Conservation (phyloP, 2,113 vertebrate species). For the Pteronura brasiliensis region DNA sequence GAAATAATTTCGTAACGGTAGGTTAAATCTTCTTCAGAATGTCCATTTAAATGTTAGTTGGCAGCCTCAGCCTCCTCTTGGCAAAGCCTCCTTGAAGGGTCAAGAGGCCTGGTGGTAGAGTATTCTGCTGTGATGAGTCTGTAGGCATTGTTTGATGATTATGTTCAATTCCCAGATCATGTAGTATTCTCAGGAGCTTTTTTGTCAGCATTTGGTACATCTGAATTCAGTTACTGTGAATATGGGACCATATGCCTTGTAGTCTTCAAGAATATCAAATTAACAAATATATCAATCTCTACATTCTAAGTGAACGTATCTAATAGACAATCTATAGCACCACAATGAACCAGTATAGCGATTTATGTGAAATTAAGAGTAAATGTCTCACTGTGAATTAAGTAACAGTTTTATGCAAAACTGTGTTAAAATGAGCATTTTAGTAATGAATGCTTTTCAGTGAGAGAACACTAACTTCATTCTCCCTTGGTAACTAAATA, state of each 20-base stretch:
- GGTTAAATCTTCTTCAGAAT: not conserved
- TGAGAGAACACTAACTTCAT: not conserved
- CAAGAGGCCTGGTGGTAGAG: accelerated
- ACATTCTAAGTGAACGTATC: not conserved
- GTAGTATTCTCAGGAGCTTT: not conserved
- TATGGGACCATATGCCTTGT: not conserved
- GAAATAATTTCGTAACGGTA: not conserved
- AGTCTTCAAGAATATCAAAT: constrained; percentile 37
- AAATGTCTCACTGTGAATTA: not conserved
- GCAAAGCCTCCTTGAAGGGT: not conserved
- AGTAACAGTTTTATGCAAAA: not conserved
- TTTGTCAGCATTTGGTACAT: not conserved
- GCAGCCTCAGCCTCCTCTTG: not conserved
- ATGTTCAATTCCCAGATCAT: constrained; percentile 30
- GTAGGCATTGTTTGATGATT: not conserved
- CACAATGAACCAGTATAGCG: not conserved
- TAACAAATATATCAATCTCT: not conserved
- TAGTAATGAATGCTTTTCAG: not conserved
- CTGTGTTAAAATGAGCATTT: not conserved
- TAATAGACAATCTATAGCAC: not conserved
- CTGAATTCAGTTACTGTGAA: constrained; percentile 44
- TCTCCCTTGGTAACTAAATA: not conserved
- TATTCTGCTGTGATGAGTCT: not conserved
- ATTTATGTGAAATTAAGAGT: not conserved
- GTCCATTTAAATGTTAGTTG: constrained; percentile 1